These are phyloP conservation scores for Pristionchus entomophagus DNA, from an alignment of 2,888 invertebrate species.

Conservation along the genomic window DNA sequence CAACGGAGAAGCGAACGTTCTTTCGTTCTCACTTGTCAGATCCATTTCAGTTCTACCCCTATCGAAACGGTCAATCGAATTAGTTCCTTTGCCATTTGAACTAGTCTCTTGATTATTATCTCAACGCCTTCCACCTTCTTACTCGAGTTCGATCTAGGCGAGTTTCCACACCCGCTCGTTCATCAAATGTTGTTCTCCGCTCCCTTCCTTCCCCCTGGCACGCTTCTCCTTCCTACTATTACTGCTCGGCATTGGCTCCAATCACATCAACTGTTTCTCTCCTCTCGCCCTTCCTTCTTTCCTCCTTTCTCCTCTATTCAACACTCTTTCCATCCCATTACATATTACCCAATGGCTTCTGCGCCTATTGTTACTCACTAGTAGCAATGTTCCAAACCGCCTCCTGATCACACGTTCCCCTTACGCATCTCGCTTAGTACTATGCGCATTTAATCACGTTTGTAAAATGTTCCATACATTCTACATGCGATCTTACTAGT, in stretches of 20 bases:
- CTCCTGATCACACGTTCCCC: neutral
- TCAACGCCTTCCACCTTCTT: neutral
- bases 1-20: neutral
- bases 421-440: neutral
- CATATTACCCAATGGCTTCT: slow-evolving; percentile 31
- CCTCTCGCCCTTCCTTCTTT: neutral
- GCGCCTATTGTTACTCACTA: slow-evolving; percentile 23
- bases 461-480: no score
- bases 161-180: no score
- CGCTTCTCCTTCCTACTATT: neutral
- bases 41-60: neutral
- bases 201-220: no score
- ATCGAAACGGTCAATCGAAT: neutral
- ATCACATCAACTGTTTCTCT: neutral
- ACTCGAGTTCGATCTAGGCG: no score
- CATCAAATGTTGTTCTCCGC: no score
- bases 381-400: slow-evolving; percentile 9
- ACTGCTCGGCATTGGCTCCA: no score
- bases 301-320: neutral
- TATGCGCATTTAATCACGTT: neutral
- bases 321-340: slow-evolving; percentile 32
- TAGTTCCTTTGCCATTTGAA: neutral
- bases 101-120: neutral
- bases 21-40: neutral
- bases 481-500: no score